phyloP scores from a whole-genome alignment of 2,113 vertebrate species.

The Pseudorectes ferrugineus region DNA sequence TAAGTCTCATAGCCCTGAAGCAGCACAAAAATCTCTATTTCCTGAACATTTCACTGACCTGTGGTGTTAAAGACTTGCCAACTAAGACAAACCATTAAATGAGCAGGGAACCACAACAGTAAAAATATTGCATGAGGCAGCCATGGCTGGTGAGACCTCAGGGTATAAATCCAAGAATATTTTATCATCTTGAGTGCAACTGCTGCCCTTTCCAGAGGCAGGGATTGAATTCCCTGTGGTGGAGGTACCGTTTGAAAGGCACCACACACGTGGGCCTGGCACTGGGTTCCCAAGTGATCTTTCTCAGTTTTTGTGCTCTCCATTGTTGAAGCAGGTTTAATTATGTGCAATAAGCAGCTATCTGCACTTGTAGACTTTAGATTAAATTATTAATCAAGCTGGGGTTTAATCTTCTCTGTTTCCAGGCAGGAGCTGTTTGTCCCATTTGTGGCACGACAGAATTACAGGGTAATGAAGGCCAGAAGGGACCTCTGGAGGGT shows the following conservation, averaged over 20 bases:
- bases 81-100: constrained; percentile 23
- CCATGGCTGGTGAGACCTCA: not conserved
- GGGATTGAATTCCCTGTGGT: not conserved
- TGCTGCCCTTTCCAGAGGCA: not conserved
- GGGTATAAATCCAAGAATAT: not conserved
- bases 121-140: not conserved
- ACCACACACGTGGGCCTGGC: not conserved
- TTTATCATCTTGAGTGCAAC: not conserved
- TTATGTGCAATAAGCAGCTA: not conserved
- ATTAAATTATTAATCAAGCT: not conserved
- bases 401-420: not conserved
- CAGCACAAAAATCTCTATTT: constrained; percentile 32
- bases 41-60: not conserved
- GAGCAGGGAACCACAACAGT: constrained; percentile 40
- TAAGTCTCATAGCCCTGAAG: constrained; percentile 23
- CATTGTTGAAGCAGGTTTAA: not conserved
- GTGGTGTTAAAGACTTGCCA: not conserved
- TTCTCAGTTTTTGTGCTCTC: not conserved
- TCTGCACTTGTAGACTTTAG: not conserved
- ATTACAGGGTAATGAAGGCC: not conserved
- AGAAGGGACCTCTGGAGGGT: not conserved
- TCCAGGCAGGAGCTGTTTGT: not conserved
- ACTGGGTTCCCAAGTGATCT: not conserved
- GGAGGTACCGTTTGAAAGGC: not conserved
- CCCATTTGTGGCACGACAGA: not conserved